These are phyloP conservation scores for Karalla daura DNA, from an alignment of 2,797 vertebrate genomes.

Conservation along the genomic window DNA sequence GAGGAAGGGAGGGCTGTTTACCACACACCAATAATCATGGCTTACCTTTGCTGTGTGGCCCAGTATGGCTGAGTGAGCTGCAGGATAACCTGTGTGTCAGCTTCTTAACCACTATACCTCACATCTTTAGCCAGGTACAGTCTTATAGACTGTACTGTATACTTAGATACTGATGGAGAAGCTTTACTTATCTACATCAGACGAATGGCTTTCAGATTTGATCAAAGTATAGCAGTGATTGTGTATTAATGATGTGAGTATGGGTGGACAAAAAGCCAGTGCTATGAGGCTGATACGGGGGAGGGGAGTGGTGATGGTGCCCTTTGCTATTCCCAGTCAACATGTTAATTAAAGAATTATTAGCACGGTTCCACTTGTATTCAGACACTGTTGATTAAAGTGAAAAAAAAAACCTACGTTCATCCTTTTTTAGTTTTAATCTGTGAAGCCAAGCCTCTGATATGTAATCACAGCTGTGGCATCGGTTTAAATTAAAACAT, in stretches of 20 bases:
- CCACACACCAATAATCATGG: conserved; percentile 65
- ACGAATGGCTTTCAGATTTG: no score
- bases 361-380: conserved; percentile 74
- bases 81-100: conserved; percentile 37
- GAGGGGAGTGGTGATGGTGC: conserved; percentile 49
- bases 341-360: conserved; percentile 92
- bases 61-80: conserved; percentile 32
- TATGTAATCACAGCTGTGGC: conserved; percentile 76
- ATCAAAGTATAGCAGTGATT: conserved; percentile 5
- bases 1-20: no score
- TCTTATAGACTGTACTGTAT: neutral
- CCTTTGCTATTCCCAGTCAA: conserved; percentile 83
- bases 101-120: neutral
- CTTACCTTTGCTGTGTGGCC: conserved; percentile 60
- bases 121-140: neutral
- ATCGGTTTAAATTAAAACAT: conserved; percentile 69
- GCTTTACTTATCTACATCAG: neutral
- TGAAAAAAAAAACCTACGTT: conserved; percentile 53
- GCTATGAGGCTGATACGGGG: conserved; percentile 30
- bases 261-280: conserved; percentile 45
- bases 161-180: conserved; percentile 3
- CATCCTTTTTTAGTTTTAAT: conserved; percentile 73
- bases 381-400: conserved; percentile 79
- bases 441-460: conserved; percentile 64
- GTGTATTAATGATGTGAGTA: conserved; percentile 1